These are phyloP conservation scores for Stegastes partitus DNA, from an alignment of 2,113 vertebrate species.

Conservation along the genomic window DNA sequence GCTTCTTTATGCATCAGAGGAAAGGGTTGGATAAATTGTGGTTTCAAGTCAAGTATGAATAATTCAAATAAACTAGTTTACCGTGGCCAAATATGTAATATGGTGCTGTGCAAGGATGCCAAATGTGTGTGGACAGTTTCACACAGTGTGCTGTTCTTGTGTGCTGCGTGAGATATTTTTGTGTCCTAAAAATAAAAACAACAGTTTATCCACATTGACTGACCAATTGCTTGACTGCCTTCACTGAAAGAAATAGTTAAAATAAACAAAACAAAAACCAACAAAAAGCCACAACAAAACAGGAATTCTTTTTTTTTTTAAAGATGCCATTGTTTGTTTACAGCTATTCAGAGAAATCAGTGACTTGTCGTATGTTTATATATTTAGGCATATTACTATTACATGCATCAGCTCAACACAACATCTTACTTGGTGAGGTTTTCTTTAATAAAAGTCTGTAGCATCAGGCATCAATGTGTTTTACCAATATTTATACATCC, in stretches of 20 bases:
- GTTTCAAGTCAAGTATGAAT: constrained; percentile 11
- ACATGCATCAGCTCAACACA: background rate
- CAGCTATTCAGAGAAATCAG: background rate
- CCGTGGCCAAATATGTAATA: background rate
- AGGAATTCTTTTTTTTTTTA: no score
- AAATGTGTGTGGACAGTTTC: constrained; percentile 7
- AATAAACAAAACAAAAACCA: no score
- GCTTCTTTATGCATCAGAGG: background rate
- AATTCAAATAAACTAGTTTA: constrained; percentile 2
- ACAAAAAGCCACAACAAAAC: no score
- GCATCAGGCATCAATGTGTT: background rate
- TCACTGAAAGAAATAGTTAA: background rate
- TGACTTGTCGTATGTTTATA: background rate
- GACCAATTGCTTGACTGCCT: background rate
- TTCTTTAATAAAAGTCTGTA: background rate
- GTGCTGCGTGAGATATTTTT: background rate
- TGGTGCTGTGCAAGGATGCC: background rate
- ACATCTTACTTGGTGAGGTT: background rate
- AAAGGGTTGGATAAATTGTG: constrained; percentile 1
- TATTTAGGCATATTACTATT: background rate
- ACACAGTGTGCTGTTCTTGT: background rate
- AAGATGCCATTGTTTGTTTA: no score
- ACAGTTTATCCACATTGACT: background rate
- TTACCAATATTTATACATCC: background rate
- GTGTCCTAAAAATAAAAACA: background rate